These are phyloP conservation scores for Antrozous pallidus DNA, from an alignment of 2,797 vertebrate species.

Conservation along the genomic window DNA sequence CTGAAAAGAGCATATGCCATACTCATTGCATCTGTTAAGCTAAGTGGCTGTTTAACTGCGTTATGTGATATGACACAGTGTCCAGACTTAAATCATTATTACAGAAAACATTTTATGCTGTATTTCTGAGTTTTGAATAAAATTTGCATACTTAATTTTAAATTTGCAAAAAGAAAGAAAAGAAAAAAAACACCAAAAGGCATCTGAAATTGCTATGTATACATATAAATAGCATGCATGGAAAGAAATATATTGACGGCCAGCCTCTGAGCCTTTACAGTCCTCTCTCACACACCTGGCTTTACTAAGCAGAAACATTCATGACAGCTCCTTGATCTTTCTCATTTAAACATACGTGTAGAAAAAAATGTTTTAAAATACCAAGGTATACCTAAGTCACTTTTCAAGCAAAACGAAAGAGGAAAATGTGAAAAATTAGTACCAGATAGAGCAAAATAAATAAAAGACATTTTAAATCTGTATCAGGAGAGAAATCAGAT, in stretches of 20 bases:
- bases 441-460: not conserved
- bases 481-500: not conserved
- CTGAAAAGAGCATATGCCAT: not conserved
- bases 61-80: not conserved
- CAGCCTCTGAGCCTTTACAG: not conserved
- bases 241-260: not conserved
- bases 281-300: not conserved
- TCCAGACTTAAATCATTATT: not conserved
- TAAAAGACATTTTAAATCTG: not conserved
- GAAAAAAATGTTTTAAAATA: not conserved
- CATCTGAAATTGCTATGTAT: not conserved
- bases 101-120: not conserved
- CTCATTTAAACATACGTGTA: not conserved
- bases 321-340: not conserved
- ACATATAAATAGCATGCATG: not conserved
- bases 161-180: not conserved
- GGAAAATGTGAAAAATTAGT: not conserved
- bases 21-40: not conserved
- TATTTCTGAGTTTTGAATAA: constrained; percentile 16
- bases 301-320: constrained; percentile 8
- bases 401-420: not conserved
- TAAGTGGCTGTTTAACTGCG: not conserved
- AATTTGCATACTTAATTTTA: not conserved
- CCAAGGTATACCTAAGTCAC: not conserved
- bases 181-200: not conserved